Evolutionary conservation across 2,888 invertebrate genomes (phyloP).

Genomic region (Galerucella calmariensis): DNA sequence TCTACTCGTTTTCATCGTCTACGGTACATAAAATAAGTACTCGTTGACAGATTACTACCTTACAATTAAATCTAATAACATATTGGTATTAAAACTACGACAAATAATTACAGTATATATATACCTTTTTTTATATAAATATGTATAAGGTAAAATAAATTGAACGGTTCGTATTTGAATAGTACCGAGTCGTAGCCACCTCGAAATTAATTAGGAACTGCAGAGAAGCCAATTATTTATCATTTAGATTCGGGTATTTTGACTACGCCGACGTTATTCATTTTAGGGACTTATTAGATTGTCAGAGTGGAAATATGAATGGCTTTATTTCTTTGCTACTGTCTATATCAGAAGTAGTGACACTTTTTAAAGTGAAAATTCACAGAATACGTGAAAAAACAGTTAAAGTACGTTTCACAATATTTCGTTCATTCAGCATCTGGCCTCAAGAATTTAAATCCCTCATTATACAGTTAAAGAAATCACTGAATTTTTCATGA

Average conservation of each 20-base stretch:
- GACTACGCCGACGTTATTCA: constrained; percentile 1
- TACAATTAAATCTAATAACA: constrained; percentile 35
- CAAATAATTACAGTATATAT: constrained; percentile 31
- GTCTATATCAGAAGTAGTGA: background rate
- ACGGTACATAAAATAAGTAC: constrained; percentile 29
- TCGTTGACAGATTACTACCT: constrained; percentile 36
- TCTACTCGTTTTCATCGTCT: constrained; percentile 14
- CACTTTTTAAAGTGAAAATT: background rate
- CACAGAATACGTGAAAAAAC: no score
- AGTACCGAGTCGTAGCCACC: constrained; percentile 8
- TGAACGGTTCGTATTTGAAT: background rate
- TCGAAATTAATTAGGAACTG: constrained; percentile 4
- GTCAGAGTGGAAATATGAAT: constrained; percentile 6
- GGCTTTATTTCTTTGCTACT: constrained; percentile 4
- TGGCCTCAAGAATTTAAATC: no score
- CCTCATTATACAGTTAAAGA: no score
- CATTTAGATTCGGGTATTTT: constrained; percentile 8
- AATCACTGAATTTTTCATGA: no score
- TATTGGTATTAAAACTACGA: constrained; percentile 25
- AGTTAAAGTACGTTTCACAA: no score
- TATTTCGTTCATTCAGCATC: no score
- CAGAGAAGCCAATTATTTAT: constrained; percentile 7
- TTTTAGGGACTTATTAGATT: constrained; percentile 7
- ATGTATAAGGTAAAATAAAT: constrained; percentile 26
- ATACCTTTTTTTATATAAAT: constrained; percentile 16